A percentile compares a stretch with the other conserved stretches of the same genome.
Evolutionary conservation across 1,140 invertebrate genomes (phyloP).

Genomic region (Cydia fagiglandana): DNA sequence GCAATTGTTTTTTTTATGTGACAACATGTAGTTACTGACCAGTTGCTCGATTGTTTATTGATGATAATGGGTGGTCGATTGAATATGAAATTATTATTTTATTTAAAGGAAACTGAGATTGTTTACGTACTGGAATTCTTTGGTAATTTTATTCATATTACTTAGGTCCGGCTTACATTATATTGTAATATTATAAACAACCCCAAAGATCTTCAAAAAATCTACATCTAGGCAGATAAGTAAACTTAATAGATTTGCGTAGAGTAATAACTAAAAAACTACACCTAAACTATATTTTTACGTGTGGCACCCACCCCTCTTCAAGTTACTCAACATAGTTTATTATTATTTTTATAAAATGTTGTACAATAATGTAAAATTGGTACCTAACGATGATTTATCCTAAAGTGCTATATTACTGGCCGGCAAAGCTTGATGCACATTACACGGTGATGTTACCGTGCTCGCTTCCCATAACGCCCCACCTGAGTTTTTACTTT

Average conservation of each 20-base stretch:
- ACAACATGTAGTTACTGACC: background rate
- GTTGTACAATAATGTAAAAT: conserved; percentile 36
- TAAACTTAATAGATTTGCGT: too few relatives aligned
- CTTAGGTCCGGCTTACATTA: too few relatives aligned
- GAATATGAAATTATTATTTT: background rate
- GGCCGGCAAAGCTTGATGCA: conserved; percentile 67
- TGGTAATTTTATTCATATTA: background rate
- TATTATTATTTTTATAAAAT: conserved; percentile 32
- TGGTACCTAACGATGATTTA: conserved; percentile 56
- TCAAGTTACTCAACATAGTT: too few relatives aligned
- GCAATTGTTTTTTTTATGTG: conserved; percentile 12
- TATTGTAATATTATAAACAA: too few relatives aligned
- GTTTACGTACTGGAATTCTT: background rate
- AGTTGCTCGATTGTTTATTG: conserved; percentile 6
- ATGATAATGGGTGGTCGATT: background rate
- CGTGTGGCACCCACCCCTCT: too few relatives aligned
- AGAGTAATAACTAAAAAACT: too few relatives aligned
- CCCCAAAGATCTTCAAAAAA: too few relatives aligned
- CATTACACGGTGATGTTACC: conserved; percentile 74
- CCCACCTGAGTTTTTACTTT: conserved; percentile 77
- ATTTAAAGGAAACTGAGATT: background rate
- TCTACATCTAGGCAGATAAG: too few relatives aligned
- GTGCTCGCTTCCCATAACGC: conserved; percentile 80
- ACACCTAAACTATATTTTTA: too few relatives aligned
- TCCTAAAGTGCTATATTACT: conserved; percentile 65